phyloP scores from a whole-genome alignment of 1,140 invertebrate genomes.

The Gerris buenoi region DNA sequence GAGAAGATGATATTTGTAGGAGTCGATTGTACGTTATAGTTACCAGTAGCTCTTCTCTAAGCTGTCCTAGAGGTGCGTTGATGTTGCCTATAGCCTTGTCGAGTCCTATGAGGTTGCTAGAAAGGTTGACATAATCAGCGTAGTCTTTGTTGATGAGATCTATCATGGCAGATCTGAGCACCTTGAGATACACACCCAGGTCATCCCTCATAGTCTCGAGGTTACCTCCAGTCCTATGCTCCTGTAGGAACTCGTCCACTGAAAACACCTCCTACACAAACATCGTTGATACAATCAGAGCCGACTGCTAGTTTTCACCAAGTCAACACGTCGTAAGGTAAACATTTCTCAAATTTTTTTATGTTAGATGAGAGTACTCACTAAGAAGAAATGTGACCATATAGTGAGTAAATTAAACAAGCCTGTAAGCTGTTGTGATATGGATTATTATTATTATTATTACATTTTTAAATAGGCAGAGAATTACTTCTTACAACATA shows the following conservation, averaged over 20 bases:
- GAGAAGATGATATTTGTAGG: no score
- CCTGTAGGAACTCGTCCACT: slow-evolving; percentile 75
- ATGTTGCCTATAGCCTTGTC: slow-evolving; percentile 72
- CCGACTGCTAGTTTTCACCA: not conserved
- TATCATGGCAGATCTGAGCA: slow-evolving; percentile 80
- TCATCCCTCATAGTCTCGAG: slow-evolving; percentile 81
- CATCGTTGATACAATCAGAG: no score
- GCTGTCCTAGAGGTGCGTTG: slow-evolving; percentile 54
- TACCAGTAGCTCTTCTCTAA: slow-evolving; percentile 65
- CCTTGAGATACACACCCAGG: slow-evolving; percentile 75
- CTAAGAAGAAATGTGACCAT: not conserved
- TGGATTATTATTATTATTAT: no score
- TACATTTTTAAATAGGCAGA: no score
- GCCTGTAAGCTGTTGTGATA: no score
- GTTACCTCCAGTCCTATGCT: slow-evolving; percentile 61
- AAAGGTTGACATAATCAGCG: slow-evolving; percentile 90
- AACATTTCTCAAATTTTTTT: slow-evolving; percentile 2
- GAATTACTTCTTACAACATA: no score
- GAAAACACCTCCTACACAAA: slow-evolving; percentile 68
- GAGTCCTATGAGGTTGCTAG: slow-evolving; percentile 79
- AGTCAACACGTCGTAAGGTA: no score
- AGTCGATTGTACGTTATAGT: no score
- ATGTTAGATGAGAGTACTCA: not conserved
- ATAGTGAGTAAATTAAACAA: no score
- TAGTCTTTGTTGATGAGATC: slow-evolving; percentile 95